These are phyloP conservation scores for Anastrepha obliqua DNA, from an alignment of 1,140 invertebrate genomes.

Conservation along the genomic window DNA sequence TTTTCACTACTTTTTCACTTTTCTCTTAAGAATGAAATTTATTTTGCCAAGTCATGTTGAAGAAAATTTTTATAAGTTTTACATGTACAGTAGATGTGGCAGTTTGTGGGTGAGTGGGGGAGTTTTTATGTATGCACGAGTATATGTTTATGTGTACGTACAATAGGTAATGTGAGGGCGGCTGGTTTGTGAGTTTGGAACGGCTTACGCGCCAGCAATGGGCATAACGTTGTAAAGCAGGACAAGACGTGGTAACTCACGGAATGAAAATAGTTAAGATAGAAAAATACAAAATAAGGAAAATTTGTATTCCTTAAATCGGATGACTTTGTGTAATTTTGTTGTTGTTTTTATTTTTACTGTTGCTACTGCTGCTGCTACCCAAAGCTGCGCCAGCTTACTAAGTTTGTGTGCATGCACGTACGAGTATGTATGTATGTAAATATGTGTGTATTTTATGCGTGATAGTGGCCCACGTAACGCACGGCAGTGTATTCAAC, in stretches of 20 bases:
- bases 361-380: conserved; percentile 4
- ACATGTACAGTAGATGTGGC: conserved; percentile 54
- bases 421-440: neutral
- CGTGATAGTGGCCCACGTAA: neutral
- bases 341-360: conserved; percentile 15
- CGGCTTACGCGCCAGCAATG: neutral
- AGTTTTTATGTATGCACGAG: too few species aligned
- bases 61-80: conserved; percentile 75
- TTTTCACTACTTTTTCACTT: conserved; percentile 23
- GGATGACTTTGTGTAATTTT: conserved; percentile 75
- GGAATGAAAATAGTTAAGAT: neutral
- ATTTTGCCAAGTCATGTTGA: conserved; percentile 74
- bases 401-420: too few species aligned
- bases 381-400: neutral
- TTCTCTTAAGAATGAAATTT: conserved; percentile 73
- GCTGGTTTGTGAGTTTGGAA: neutral
- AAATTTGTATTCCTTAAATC: conserved; percentile 72
- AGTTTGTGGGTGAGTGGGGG: neutral
- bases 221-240: neutral
- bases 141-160: conserved; percentile 67
- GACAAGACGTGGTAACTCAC: neutral
- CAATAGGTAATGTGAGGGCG: conserved; percentile 56
- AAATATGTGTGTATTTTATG: too few species aligned
- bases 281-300: conserved; percentile 55
- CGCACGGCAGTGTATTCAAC: neutral